Evolutionary conservation across 2,797 vertebrate genomes (phyloP), one percentile per base, ranked within the genome.

Genomic region (Oreochromis mossambicus): DNA sequence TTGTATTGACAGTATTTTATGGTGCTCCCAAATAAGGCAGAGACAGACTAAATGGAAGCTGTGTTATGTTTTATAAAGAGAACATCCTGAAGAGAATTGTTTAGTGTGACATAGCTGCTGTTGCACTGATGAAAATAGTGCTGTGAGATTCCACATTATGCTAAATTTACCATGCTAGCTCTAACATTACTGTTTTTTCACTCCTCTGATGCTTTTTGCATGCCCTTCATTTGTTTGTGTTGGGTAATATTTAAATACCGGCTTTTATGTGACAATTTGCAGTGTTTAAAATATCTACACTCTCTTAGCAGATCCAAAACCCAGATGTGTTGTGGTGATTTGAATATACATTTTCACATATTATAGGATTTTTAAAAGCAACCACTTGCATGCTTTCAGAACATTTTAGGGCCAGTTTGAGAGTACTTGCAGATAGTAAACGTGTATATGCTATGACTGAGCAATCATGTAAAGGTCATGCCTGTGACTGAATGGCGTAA

Each of bases 391-490:
- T 73, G 68, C 17, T 75, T 75, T 75, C 26, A 50, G 17, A 50
- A 68, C 10, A 52, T 51, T 83, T 77, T 21, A 79, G 63, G 7
- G 29, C 12, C 52, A 32, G 15, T 79, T 46, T 36, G 29, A 84
- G 79, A 84, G 34, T 76, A 79, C 78, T 81, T 79, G 55, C 24
- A 50, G 24, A 61, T 52, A 77, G 46, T 10, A 14, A 32, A 75
- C 0, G 7, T 19, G 26, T 50, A 75, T 26, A 19, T n/a, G 43
- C 56, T 51, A 12, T 88, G 29, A 91, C 81, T 83, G 79, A 85
- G 70, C 46, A 75, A 88, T 90, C 70, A 75, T 78, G 77, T 68
- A 54, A 52, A 89, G 77, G 79, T 51, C 29, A 56, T 34, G 26
- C 24, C 51, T 38, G 56, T 75, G n/a, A 75, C 70, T 50, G 70